Evolutionary conservation across 2,888 invertebrate genomes (phyloP).

Genomic region (Pandemis cinnamomeana): DNA sequence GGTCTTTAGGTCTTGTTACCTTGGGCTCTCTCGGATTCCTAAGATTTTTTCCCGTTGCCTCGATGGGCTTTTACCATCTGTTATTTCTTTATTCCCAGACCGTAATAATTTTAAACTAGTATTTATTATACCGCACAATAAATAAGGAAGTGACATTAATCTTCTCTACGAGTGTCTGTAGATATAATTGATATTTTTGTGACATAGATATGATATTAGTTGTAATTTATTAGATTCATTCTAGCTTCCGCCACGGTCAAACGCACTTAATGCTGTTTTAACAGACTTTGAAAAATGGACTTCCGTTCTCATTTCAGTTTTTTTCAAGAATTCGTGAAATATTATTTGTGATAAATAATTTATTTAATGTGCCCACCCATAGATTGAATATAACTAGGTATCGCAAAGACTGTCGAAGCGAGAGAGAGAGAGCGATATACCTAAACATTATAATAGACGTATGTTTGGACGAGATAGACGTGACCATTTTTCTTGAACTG

Average conservation of each 20-base stretch:
- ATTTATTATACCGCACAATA: neutral
- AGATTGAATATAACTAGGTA: too few species aligned
- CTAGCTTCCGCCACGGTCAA: slow-evolving; percentile 18
- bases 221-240: slow-evolving; percentile 21
- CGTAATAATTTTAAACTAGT: neutral
- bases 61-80: too few species aligned
- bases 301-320: slow-evolving; percentile 22
- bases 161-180: neutral
- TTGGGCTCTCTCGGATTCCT: too few species aligned
- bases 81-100: too few species aligned
- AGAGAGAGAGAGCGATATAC: too few species aligned
- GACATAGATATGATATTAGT: slow-evolving; percentile 20
- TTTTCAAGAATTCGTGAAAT: neutral
- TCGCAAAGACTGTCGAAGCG: too few species aligned
- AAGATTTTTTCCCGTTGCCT: too few species aligned
- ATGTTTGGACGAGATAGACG: too few species aligned
- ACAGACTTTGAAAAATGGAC: slow-evolving; percentile 29
- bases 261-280: slow-evolving; percentile 17
- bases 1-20: too few species aligned
- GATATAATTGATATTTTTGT: slow-evolving; percentile 17
- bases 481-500: too few species aligned
- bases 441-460: too few species aligned
- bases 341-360: neutral
- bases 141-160: slow-evolving; percentile 27
- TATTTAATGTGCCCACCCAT: too few species aligned